Evolutionary conservation across 1,140 invertebrate species (phyloP).

Genomic region (Camponotus floridanus): DNA sequence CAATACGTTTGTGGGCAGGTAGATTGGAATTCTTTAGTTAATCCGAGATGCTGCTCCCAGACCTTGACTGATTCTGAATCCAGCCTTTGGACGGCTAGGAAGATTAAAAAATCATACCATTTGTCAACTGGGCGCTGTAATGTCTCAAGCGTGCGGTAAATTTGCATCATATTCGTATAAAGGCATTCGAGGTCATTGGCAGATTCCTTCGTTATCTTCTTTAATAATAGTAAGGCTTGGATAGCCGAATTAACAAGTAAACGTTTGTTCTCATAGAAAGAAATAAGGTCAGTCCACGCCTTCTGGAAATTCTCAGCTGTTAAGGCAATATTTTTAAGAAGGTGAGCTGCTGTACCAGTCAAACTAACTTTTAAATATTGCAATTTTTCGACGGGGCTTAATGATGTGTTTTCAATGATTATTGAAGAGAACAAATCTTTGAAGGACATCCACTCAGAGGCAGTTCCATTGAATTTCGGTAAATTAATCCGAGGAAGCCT

Average conservation of each 20-base stretch:
- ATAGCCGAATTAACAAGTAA: conserved; percentile 57
- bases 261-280: conserved; percentile 65
- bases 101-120: conserved; percentile 60
- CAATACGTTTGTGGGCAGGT: too few species aligned
- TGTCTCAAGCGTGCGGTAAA: conserved; percentile 55
- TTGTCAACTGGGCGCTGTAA: conserved; percentile 51
- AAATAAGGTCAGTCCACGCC: conserved; percentile 36
- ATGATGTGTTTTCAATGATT: conserved; percentile 34
- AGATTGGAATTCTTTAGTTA: conserved; percentile 49
- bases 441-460: conserved; percentile 57
- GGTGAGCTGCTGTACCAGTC: conserved; percentile 34
- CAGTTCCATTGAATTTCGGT: background rate
- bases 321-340: conserved; percentile 62
- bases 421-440: conserved; percentile 62
- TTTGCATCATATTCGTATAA: conserved; percentile 50
- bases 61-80: conserved; percentile 57
- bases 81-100: conserved; percentile 40
- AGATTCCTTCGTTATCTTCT: conserved; percentile 55
- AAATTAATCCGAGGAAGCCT: background rate
- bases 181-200: conserved; percentile 52
- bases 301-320: conserved; percentile 63
- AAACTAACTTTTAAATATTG: conserved; percentile 66
- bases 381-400: conserved; percentile 60
- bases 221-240: conserved; percentile 31
- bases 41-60: conserved; percentile 57